These are phyloP conservation scores for Porphyrio hochstetteri DNA, from an alignment of 2,113 vertebrate species.

Conservation along the genomic window DNA sequence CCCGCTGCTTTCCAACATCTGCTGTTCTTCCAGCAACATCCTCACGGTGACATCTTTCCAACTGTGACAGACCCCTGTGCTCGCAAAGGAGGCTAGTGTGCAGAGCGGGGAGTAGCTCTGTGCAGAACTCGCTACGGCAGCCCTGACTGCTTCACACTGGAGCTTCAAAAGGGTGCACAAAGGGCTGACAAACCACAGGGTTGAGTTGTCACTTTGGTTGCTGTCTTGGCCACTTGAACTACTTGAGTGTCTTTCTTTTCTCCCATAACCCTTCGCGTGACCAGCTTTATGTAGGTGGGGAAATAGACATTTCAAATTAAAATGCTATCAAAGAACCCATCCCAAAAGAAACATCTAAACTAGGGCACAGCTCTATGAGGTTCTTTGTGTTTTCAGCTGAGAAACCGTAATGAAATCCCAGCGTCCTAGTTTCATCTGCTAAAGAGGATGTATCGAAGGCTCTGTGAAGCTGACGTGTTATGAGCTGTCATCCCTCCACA, in stretches of 20 bases:
- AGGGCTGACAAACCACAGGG: background rate
- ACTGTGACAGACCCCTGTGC: background rate
- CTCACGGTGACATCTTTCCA: background rate
- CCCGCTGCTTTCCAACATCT: background rate
- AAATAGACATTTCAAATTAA: background rate
- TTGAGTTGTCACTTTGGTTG: background rate
- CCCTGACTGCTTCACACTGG: background rate
- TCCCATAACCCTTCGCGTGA: background rate
- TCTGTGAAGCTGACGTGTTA: background rate
- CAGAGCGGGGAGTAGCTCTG: accelerated
- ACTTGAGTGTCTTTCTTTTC: background rate
- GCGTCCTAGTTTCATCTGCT: background rate
- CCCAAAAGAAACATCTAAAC: background rate
- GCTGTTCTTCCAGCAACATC: background rate
- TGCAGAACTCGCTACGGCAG: background rate
- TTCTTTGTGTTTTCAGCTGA: background rate
- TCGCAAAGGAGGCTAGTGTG: background rate
- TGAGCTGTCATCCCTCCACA: background rate
- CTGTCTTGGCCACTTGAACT: background rate
- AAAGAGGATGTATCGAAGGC: background rate
- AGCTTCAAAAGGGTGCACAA: background rate
- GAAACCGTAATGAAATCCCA: background rate
- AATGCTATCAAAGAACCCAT: background rate
- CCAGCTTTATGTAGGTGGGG: background rate
- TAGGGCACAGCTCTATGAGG: background rate